These are phyloP conservation scores for Empis livida DNA, from an alignment of 2,888 invertebrate genomes.

Conservation along the genomic window DNA sequence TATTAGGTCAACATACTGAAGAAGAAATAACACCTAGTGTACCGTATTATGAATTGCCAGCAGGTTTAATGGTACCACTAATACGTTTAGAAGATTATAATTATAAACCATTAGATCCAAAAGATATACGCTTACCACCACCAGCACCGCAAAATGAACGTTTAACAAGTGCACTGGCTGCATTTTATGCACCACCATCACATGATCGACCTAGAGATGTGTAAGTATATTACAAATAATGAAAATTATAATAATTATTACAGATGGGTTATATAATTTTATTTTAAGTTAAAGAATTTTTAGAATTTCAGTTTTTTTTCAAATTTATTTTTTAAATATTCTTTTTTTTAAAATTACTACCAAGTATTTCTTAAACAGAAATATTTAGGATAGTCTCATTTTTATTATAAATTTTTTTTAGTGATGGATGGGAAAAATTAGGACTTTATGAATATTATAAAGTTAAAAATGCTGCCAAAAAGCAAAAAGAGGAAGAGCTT, in stretches of 20 bases:
- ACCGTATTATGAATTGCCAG: slow-evolving; percentile 94
- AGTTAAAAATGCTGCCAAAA: slow-evolving; percentile 83
- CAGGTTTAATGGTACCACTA: slow-evolving; percentile 95
- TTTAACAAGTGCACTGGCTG: slow-evolving; percentile 84
- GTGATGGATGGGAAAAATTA: slow-evolving; percentile 97
- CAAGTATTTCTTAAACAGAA: too few relatives aligned
- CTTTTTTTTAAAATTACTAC: too few relatives aligned
- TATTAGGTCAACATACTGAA: slow-evolving; percentile 29
- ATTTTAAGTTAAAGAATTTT: too few relatives aligned
- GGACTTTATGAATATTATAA: slow-evolving; percentile 96
- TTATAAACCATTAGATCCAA: slow-evolving; percentile 82
- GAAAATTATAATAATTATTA: neutral
- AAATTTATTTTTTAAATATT: too few relatives aligned
- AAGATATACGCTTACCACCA: slow-evolving; percentile 81
- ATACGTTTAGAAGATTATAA: slow-evolving; percentile 84
- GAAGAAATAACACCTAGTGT: slow-evolving; percentile 79
- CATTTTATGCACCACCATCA: slow-evolving; percentile 89
- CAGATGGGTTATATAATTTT: too few relatives aligned
- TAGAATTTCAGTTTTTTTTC: too few relatives aligned
- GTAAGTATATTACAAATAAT: slow-evolving; percentile 35
- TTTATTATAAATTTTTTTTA: too few relatives aligned
- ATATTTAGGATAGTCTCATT: too few relatives aligned
- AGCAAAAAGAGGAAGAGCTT: slow-evolving; percentile 76
- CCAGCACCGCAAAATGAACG: slow-evolving; percentile 92
- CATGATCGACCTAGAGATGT: slow-evolving; percentile 91